phyloP scores from a whole-genome alignment of 2,113 vertebrate genomes.

The Heterochromis multidens region DNA sequence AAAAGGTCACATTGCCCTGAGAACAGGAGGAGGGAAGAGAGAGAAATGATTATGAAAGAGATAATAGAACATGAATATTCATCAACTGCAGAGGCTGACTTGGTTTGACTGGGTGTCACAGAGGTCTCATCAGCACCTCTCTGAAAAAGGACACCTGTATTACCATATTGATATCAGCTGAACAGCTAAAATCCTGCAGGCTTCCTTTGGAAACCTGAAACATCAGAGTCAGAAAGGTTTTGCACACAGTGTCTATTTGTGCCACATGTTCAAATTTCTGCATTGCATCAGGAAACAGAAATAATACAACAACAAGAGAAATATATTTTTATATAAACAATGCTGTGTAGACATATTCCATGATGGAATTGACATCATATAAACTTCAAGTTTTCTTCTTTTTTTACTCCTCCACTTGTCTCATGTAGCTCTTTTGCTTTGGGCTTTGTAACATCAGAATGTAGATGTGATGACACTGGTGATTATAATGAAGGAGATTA shows the following conservation, averaged over 20 bases:
- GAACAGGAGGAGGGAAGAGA: neutral
- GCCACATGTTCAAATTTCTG: neutral
- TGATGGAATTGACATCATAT: neutral
- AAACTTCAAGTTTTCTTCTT: neutral
- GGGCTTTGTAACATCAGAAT: slow-evolving; percentile 20
- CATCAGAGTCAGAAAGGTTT: slow-evolving; percentile 1
- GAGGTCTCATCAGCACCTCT: slow-evolving; percentile 43
- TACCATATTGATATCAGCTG: slow-evolving; percentile 53
- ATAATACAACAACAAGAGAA: neutral
- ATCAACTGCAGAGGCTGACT: slow-evolving; percentile 36
- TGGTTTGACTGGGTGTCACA: slow-evolving; percentile 45
- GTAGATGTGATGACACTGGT: slow-evolving; percentile 21
- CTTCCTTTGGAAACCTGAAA: neutral
- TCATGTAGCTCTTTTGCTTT: neutral
- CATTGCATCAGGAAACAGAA: neutral
- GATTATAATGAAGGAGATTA: slow-evolving; percentile 38
- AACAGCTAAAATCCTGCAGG: neutral
- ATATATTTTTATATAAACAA: neutral
- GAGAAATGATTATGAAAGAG: slow-evolving; percentile 19
- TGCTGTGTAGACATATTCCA: neutral
- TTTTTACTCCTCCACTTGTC: neutral
- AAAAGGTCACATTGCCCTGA: slow-evolving; percentile 89
- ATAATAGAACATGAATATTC: slow-evolving; percentile 62
- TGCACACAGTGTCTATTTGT: neutral
- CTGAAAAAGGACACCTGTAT: slow-evolving; percentile 58